Base-by-base conservation (phyloP, 1,140 invertebrate genomes). In the Orchesella cincta region DNA sequence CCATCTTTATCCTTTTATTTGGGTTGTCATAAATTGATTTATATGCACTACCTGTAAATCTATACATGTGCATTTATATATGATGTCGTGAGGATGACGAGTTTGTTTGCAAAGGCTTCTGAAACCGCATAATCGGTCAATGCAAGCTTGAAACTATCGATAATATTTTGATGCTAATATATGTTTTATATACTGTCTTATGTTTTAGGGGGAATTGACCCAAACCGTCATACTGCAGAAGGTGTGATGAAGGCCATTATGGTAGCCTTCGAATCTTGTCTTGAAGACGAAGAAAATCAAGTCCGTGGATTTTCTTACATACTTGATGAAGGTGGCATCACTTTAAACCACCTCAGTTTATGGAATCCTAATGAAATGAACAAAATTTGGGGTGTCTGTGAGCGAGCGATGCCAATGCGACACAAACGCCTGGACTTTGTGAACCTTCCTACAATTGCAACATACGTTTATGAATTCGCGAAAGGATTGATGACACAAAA, bases 391-490 rank as follows among this genome's bases (percentile, higher is more conserved):
- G 57, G 54, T 1, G 83, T 82, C 72, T 83, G 83, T 34, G 85
- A 85, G 81, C 89, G 91, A 85, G 93, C 93, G 0, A 85, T 94
- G 54, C 93, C 93, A 33, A 91, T 94, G 88, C 87, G 93, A 79
- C 93, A 95, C 85, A 94, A 94, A 84, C 90, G 93, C 83, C 90
- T 94, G 2, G 91, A 94, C 83, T 92, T 89, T 5, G 90, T 94
- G 31, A 92, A 94, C 83, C 89, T 91, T 0, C 92, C 92, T 82
- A 88, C 90, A 0, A 91, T 92, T 0, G 86, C 94, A 51, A 92
- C 92, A 82, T 93, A 93, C 78, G 91, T 92, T 0, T 86, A 93
- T 0, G 92, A 94, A 83, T 93, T 94, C 83, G 92, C 92, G 29
- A 91, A 94, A 88, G 89, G 88, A 0, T 86, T 95, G 77, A 91